A percentile compares a stretch with the other conserved stretches of the same genome.
Conservation (phyloP, 1,140 invertebrate species). For the Caenorhabditis tropicalis region DNA sequence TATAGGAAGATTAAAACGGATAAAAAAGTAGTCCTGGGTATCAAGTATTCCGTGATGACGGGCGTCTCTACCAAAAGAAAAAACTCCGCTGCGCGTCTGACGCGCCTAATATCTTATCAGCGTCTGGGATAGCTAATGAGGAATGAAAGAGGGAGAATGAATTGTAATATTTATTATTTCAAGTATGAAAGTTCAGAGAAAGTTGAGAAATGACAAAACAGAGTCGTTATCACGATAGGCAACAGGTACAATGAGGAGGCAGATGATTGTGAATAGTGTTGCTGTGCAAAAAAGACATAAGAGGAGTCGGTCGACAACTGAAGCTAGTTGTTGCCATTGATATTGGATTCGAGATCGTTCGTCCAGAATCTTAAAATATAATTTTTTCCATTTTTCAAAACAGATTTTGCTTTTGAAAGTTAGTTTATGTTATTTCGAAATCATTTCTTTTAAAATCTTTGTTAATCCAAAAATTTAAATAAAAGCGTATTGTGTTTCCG, state of each 20-base stretch:
- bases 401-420: neutral
- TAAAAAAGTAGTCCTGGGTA: conserved; percentile 23
- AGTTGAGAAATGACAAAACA: neutral
- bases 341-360: conserved; percentile 78
- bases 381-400: neutral
- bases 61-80: neutral
- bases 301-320: conserved; percentile 79
- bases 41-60: conserved; percentile 39
- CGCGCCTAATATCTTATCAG: neutral
- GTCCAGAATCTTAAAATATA: conserved; percentile 78
- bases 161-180: neutral
- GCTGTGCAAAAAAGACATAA: conserved; percentile 76
- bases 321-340: conserved; percentile 82
- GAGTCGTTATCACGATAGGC: conserved; percentile 25
- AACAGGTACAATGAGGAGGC: conserved; percentile 64
- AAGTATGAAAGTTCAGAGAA: neutral
- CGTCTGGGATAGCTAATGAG: neutral
- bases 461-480: no score
- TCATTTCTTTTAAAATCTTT: no score
- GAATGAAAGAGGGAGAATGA: neutral
- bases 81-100: conserved; percentile 10
- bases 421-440: no score
- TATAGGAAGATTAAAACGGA: neutral
- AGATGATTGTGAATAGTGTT: conserved; percentile 65
- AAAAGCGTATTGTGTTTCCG: no score